Base-by-base conservation (phyloP, 1,140 invertebrate species). In the Onthophagus taurus region DNA sequence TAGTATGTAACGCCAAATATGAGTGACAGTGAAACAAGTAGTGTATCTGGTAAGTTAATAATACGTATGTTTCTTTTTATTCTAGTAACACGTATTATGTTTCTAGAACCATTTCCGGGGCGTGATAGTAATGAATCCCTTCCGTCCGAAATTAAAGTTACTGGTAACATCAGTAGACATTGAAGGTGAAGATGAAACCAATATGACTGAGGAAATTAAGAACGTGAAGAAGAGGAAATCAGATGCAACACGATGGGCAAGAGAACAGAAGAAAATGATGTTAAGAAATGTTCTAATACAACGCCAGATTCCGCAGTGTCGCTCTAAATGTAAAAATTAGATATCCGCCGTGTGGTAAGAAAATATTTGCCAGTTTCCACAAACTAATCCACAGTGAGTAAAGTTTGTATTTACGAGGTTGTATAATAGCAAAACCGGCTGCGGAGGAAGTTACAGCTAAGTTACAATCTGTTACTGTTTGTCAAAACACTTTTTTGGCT, bases 401-500 rank as follows among this genome's bases (percentile, higher is more conserved):
- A 34, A 34, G 13, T n/a, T 7, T 34, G 13, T 34, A 34, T 34
- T 34, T n/a, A n/a, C 31, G 11, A 16, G 6, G 14, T 7, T n/a
- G 11, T 34, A 34, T 34, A 34, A 7, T 34, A 34, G 7, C n/a
- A 26, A 26, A 7, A n/a, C 24, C 24, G n/a, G 7, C 24, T 26
- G 24, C 7, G n/a, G 7, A n/a, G 7, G n/a, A 26, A 26, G n/a
- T 26, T 26, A 7, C n/a, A 26, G 24, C 24, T 26, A 26, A 26
- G n/a, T n/a, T 7, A 26, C 7, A 26, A 26, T 34, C 31, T 34
- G 14, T 16, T 34, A 34, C 31, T 14, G 31, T 34, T 34, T 37
- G 35, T 37, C 35, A 37, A 20, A 37, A 37, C 5, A 7, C 6
- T 18, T 37, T 37, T 37, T 37, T 37, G 35, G 19, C 35, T 8